Percentiles rank a stretch among this genome's conserved stretches.
These are phyloP conservation scores for Euura saliciscinereae DNA, from an alignment of 1,140 invertebrate genomes.

Conservation along the genomic window DNA sequence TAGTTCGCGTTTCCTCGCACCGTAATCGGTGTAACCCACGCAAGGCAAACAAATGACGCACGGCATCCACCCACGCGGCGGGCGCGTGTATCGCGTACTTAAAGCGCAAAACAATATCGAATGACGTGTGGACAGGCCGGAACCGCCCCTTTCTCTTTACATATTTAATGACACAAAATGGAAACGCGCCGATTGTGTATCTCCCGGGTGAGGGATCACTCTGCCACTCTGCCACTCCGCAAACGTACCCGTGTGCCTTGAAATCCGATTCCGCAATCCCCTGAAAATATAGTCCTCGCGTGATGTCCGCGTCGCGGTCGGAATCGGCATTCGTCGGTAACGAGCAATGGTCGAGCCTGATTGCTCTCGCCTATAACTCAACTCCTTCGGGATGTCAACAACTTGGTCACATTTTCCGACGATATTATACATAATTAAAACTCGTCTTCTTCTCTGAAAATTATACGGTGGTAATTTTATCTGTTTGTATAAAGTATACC, in stretches of 20 bases:
- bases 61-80: neutral
- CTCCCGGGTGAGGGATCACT: neutral
- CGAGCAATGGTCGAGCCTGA: too few relatives aligned
- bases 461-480: neutral
- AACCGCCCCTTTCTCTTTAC: slow-evolving; percentile 6
- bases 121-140: slow-evolving; percentile 1
- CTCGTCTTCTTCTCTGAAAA: too few relatives aligned
- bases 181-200: neutral
- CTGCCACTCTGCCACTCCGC: neutral
- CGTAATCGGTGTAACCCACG: slow-evolving; percentile 6
- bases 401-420: too few relatives aligned
- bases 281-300: too few relatives aligned
- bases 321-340: too few relatives aligned
- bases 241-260: too few relatives aligned
- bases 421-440: too few relatives aligned
- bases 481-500: neutral
- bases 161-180: slow-evolving; percentile 7
- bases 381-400: too few relatives aligned
- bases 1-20: neutral
- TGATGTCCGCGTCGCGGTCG: too few relatives aligned
- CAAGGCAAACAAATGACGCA: slow-evolving; percentile 7
- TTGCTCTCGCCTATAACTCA: too few relatives aligned
- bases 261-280: too few relatives aligned
- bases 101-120: slow-evolving; percentile 1
- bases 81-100: neutral